Evolutionary conservation across 2,113 vertebrate species (phyloP).

Genomic region (Rhinopomastus cyanomelas): DNA sequence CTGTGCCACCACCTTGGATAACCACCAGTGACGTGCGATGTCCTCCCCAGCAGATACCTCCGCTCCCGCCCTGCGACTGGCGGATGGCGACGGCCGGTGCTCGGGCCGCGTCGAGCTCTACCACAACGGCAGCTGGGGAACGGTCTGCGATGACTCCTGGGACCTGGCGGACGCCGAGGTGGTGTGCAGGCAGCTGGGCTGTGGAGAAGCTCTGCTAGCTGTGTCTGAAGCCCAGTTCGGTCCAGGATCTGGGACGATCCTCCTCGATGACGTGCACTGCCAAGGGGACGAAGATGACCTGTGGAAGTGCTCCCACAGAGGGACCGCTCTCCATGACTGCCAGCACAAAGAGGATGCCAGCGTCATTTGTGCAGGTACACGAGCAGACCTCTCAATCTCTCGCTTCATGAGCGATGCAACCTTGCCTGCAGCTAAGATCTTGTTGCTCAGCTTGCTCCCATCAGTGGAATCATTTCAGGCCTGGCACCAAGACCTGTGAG

Average conservation of each 20-base stretch:
- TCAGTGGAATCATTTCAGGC: neutral
- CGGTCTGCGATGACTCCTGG: slow-evolving; percentile 85
- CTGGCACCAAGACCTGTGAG: neutral
- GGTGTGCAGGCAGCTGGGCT: slow-evolving; percentile 22
- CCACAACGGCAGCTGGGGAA: slow-evolving; percentile 78
- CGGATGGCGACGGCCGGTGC: neutral
- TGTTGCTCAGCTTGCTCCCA: neutral
- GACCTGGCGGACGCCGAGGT: neutral
- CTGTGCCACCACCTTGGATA: neutral
- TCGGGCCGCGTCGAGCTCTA: neutral
- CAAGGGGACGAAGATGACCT: neutral
- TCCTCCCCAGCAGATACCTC: neutral
- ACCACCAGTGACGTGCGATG: accelerated
- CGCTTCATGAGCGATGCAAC: accelerated
- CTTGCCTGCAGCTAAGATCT: neutral
- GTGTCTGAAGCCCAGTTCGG: neutral
- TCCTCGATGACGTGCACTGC: neutral
- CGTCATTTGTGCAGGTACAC: neutral
- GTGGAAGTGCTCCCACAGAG: neutral
- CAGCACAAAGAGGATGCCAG: neutral
- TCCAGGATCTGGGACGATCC: neutral
- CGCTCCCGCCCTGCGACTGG: neutral
- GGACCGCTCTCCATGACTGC: neutral
- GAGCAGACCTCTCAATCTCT: neutral
- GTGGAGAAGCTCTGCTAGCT: neutral